Evolutionary conservation across 2,888 invertebrate species (phyloP).

Genomic region (Cheilosia scutellata): DNA sequence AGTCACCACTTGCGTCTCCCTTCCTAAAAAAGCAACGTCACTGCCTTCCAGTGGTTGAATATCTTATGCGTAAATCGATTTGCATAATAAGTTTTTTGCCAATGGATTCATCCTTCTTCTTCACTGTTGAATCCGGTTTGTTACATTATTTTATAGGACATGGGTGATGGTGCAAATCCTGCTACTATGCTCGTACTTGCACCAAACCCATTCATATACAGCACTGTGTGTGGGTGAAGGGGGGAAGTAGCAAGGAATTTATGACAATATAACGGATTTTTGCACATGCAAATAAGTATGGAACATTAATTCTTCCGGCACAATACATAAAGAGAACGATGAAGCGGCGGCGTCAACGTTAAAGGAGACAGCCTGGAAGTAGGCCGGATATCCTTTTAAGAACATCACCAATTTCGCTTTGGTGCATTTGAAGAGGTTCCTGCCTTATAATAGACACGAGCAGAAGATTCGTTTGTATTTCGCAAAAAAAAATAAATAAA

Average conservation of each 20-base stretch:
- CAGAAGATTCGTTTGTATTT: conserved; percentile 31
- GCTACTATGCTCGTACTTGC: conserved; percentile 58
- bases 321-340: conserved; percentile 22
- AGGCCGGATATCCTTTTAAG: conserved; percentile 65
- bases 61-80: conserved; percentile 75
- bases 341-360: conserved; percentile 3
- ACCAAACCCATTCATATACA: conserved; percentile 23
- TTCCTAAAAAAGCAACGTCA: conserved; percentile 41
- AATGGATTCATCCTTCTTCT: conserved; percentile 24
- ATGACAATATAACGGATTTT: conserved; percentile 69
- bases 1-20: conserved; percentile 14
- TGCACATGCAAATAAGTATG: conserved; percentile 73
- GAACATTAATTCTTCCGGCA: conserved; percentile 70
- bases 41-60: conserved; percentile 24
- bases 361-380: conserved; percentile 36
- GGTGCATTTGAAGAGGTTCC: conserved; percentile 58
- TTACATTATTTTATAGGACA: conserved; percentile 28
- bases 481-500: not conserved
- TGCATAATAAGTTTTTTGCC: conserved; percentile 62
- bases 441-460: conserved; percentile 6
- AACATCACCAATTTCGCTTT: conserved; percentile 70
- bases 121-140: conserved; percentile 55
- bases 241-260: conserved; percentile 31
- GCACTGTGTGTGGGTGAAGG: not conserved
- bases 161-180: conserved; percentile 68